Evolutionary conservation across 1,140 invertebrate genomes (phyloP).

Genomic region (Oedothorax gibbosus): DNA sequence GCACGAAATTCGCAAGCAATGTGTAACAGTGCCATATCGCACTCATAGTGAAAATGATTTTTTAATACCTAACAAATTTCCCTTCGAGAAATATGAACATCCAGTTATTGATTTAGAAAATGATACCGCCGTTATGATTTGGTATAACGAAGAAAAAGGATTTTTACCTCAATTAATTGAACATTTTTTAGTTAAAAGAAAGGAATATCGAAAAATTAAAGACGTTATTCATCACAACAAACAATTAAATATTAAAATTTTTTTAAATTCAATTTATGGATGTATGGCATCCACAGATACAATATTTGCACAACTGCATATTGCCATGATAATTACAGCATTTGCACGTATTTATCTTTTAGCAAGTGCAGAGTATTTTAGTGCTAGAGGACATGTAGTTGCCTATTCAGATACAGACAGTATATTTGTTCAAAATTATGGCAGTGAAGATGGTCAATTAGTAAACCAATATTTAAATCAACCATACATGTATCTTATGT

Average conservation of each 20-base stretch:
- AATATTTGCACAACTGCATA: constrained; percentile 16
- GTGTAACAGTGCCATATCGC: neutral
- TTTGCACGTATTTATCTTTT: constrained; percentile 36
- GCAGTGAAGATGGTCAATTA: neutral
- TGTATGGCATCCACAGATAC: constrained; percentile 18
- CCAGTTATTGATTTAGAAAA: constrained; percentile 7
- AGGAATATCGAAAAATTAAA: constrained; percentile 9
- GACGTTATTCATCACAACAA: constrained; percentile 15
- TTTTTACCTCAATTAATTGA: constrained; percentile 11
- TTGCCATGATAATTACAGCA: constrained; percentile 26
- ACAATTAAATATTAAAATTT: constrained; percentile 32
- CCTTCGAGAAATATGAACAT: constrained; percentile 13
- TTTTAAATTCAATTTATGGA: constrained; percentile 40
- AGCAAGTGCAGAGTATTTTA: constrained; percentile 13
- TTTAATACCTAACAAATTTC: constrained; percentile 17
- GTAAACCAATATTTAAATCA: constrained; percentile 41
- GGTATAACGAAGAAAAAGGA: constrained; percentile 7
- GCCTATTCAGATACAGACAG: constrained; percentile 34
- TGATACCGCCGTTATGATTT: constrained; percentile 14
- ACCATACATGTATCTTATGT: constrained; percentile 5
- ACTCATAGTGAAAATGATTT: constrained; percentile 17
- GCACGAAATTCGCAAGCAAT: neutral
- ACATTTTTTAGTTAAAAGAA: constrained; percentile 31
- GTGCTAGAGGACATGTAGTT: neutral
- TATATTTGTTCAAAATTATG: constrained; percentile 29